Evolutionary conservation across 1,140 invertebrate species (phyloP), one percentile per base, ranked within the genome.

Genomic region (Melanaphis sacchari): DNA sequence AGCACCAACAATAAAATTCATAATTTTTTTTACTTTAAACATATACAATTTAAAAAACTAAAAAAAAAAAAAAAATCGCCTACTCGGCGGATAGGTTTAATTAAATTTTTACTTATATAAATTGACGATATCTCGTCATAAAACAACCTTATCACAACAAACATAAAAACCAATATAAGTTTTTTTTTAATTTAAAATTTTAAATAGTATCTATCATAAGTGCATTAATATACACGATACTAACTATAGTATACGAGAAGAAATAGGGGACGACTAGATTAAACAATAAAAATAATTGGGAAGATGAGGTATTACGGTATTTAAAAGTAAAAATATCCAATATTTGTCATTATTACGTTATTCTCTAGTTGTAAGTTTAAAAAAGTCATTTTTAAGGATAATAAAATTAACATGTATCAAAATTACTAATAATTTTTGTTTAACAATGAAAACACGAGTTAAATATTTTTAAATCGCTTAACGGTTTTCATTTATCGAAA

Each of bases 131-230:
- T 81, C 36, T 26, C 26, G 59, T 43, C 59, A 4, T 24, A n/a
- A 41, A 76, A 91, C 90, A 82, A 91, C 76, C 38, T 43, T 76
- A 91, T 91, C 90, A 91, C 59, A 91, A 91, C 90, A n/a, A 91
- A 81, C 66, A 91, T n/a, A 81, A 82, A 91, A 81, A 49, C n/a
- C 41, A 46, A 46, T 81, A 21, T 81, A 21, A 7, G 31, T 49
- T 54, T 40, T 38, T 90, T 90, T 90, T 90, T 2, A 26, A 36
- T 38, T 89, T 49, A 36, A 36, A 41, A 87, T 36, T 84, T 84
- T 49, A 24, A 38, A n/a, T 36, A 22, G 31, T 46, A 88, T 36
- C n/a, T 88, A 52, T 49, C 87, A n/a, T 88, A 38, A 88, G 21
- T 88, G 49, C 22, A 46, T 46, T 36, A 21, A 15, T 88, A 46